Percentiles rank a stretch among this genome's conserved stretches.
phyloP scores from a whole-genome alignment of 2,888 invertebrate species.

The Acanthosepion lycidas region DNA sequence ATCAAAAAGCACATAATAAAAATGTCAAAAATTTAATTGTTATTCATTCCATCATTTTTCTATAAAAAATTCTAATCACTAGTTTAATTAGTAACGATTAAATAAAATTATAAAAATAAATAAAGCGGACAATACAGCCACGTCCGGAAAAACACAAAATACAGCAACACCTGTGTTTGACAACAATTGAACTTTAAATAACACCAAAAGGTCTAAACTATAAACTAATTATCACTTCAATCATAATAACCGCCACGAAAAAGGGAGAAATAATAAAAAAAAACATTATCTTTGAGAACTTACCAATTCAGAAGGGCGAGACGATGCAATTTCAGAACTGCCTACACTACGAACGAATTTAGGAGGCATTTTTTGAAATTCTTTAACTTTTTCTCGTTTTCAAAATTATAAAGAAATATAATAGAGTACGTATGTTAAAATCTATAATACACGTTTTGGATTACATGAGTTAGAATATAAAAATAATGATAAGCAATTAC shows the following conservation, averaged over 20 bases:
- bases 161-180: no score
- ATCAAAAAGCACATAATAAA: no score
- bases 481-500: not conserved
- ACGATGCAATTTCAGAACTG: constrained; percentile 56
- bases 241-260: not conserved
- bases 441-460: not conserved
- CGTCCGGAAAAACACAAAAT: no score
- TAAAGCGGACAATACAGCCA: no score
- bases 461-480: not conserved
- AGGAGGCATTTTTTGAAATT: constrained; percentile 63
- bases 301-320: constrained; percentile 63
- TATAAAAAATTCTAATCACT: no score
- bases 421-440: not conserved
- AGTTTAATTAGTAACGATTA: no score
- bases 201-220: no score
- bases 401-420: not conserved
- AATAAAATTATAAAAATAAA: no score
- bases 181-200: no score
- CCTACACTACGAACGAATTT: constrained; percentile 67
- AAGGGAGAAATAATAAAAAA: not conserved
- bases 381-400: not conserved
- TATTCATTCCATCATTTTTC: no score
- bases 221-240: not conserved
- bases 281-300: not conserved
- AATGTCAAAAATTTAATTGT: no score